Evolutionary conservation across 2,113 vertebrate genomes (phyloP), one percentile per base, ranked within the genome.

Genomic region (Suncus etruscus): DNA sequence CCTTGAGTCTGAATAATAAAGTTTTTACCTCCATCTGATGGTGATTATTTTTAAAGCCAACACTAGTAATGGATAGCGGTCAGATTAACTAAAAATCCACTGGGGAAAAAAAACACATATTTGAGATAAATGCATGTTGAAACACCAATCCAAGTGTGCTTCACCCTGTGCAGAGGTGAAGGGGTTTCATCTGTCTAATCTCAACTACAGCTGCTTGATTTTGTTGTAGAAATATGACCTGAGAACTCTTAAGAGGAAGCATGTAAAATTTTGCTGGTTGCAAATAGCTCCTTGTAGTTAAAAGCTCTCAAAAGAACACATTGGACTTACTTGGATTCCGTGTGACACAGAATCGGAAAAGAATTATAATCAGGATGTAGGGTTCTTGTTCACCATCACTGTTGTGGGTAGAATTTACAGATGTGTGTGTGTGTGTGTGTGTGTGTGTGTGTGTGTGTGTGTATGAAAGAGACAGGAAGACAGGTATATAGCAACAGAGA

Each of bases 311-410:
- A 32, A 68, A 87, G 54, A 88, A 32, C 51, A 50, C 29, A 68
- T 31, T 45, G n/a, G 32, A 58, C 32, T 75, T 39, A 6, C 31
- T 85, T 70, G 83, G 61, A n/a, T 47, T 93, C 79, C 32, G 72
- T 48, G 72, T 11, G 31, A 85, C 48, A 29, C 25, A 24, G 63
- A 48, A 48, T 51, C 15, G 45, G n/a, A 12, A 50, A 27, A 78
- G 63, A 91, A 90, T 78, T 68, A 58, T 29, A 83, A 80, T 47
- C 8, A 80, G 51, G 47, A 24, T 15, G 77, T 85, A 72, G 20
- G 27, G 25, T 11, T 66, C 27, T 66, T 66, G 65, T 66, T 66
- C 8, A 66, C 65, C 65, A 66, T 25, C 65, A 9, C 27, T 66
- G 65, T 66, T 66, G 24, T 66, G 11, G 65, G 27, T 27, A 27